Base-by-base conservation (phyloP, 2,113 vertebrate species). In the Symphodus melops region DNA sequence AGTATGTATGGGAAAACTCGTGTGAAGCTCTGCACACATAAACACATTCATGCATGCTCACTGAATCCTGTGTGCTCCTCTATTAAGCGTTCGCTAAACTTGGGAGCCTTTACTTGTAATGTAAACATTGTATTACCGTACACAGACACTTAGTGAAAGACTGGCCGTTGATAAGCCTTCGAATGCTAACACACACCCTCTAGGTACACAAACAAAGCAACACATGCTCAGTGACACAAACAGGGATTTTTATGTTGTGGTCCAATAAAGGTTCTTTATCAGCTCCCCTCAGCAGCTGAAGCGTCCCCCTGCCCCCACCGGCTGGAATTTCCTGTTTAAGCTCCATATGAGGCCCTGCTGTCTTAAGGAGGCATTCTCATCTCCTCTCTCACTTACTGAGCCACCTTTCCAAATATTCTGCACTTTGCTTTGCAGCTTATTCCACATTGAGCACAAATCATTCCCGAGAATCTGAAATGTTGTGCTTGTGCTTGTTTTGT, bases 261-360 rank as follows among this genome's bases (percentile, higher is more conserved):
- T 86, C 73, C 85, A 88, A 86, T 92, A 92, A 92, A 92, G 84
- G 82, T 73, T 77, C 91, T 94, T 93, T 92, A 94, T 94, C 91
- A 90, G 86, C 75, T 90, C 60, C 62, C 65, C 72, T 84, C 73
- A 79, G 81, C 89, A 85, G 86, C 71, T 52, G 16, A 72, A 83
- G 49, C 76, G 78, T 78, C 65, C 84, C 88, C 89, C 92, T 83
- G 75, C 91, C 91, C 92, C 89, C 89, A 89, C 87, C 84, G 85
- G 85, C 91, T 94, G 93, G 94, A 94, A 94, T 95, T 94, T 94
- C 93, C 93, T 95, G 93, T 94, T 95, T 92, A 92, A 94, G 90
- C 87, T 92, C 88, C 65, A 71, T 89, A 90, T 92, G 92, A 94
- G 91, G 92, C 90, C 90, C 92, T 89, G 91, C 92, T 91, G 90